Conservation (phyloP, 2,797 vertebrate species). For the Tadarida brasiliensis region DNA sequence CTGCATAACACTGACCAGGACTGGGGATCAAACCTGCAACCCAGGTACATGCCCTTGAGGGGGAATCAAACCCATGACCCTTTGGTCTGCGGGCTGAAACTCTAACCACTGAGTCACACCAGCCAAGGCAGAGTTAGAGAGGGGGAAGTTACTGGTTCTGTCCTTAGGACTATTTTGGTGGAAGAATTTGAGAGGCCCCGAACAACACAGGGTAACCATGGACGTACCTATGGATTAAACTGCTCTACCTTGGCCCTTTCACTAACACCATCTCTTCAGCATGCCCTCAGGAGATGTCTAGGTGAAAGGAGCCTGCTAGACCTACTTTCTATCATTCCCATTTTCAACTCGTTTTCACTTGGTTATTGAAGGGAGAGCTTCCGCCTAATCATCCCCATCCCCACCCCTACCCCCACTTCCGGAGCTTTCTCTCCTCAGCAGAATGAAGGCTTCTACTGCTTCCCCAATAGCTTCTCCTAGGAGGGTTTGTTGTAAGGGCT, state of each 20-base stretch:
- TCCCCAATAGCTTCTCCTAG: not conserved
- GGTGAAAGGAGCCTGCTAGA: not conserved
- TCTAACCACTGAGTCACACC: too few relatives aligned
- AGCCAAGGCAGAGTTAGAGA: not conserved
- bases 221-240: not conserved
- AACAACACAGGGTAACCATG: not conserved
- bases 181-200: not conserved
- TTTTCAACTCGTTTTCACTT: not conserved
- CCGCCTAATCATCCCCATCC: not conserved
- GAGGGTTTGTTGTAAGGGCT: not conserved
- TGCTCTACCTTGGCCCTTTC: not conserved
- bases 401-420: not conserved
- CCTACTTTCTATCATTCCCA: not conserved
- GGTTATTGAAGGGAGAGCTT: not conserved
- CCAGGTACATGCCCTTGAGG: too few relatives aligned
- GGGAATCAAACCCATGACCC: too few relatives aligned
- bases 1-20: not conserved
- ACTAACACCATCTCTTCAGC: not conserved
- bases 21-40: too few relatives aligned
- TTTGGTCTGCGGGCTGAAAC: too few relatives aligned
- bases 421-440: not conserved
- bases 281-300: not conserved
- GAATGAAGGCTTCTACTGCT: not conserved
- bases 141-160: not conserved
- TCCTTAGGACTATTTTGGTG: not conserved